Evolutionary conservation across 2,113 vertebrate genomes (phyloP).

Genomic region (Gallinago undulata): DNA sequence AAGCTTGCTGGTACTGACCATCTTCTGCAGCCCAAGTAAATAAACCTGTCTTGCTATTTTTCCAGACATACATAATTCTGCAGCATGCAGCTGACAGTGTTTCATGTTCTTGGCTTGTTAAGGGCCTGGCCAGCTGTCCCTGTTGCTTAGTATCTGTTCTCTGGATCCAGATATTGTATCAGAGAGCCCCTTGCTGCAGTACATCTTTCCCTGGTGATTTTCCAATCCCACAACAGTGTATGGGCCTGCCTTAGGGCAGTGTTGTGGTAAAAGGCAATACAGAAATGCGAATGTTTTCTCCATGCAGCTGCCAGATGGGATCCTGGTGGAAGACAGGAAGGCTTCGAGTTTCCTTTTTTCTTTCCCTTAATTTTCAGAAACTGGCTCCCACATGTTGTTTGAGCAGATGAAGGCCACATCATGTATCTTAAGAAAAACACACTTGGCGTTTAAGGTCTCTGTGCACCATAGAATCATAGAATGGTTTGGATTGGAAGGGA

Average conservation of each 20-base stretch:
- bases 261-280: accelerated
- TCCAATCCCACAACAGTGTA: not conserved
- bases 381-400: not conserved
- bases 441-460: not conserved
- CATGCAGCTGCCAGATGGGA: accelerated
- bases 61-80: not conserved
- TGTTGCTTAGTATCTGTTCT: not conserved
- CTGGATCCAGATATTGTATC: not conserved
- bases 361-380: not conserved
- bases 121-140: not conserved
- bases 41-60: not conserved
- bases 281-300: not conserved
- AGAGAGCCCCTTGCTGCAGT: not conserved
- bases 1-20: not conserved
- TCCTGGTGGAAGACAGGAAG: not conserved
- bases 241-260: not conserved
- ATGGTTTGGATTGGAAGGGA: too few relatives aligned
- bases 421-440: not conserved
- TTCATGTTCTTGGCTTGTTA: not conserved
- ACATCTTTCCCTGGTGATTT: not conserved
- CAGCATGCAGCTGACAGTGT: not conserved
- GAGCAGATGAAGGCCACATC: not conserved
- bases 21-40: not conserved
- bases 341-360: not conserved
- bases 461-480: not conserved